Evolutionary conservation across 2,797 vertebrate species (phyloP).

Genomic region (Notoglanidium macrostoma): DNA sequence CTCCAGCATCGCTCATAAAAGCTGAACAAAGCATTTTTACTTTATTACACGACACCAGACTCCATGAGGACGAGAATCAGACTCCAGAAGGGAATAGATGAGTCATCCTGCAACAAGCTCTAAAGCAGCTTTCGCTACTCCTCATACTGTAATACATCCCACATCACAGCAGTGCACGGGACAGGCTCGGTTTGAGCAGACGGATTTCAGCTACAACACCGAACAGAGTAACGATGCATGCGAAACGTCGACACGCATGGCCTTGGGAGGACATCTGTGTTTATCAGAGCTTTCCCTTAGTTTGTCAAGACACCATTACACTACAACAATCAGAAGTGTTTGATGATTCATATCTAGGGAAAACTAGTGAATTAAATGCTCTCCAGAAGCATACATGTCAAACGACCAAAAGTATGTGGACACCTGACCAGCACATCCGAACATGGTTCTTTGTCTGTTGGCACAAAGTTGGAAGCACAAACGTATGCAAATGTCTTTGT

Average conservation of each 20-base stretch:
- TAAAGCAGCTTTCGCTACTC: slow-evolving; percentile 20
- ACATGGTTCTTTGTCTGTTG: not conserved
- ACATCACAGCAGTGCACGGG: not conserved
- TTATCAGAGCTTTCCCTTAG: not conserved
- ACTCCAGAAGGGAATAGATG: slow-evolving; percentile 44
- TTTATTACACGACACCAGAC: slow-evolving; percentile 43
- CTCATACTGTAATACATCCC: not conserved
- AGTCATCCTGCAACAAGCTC: slow-evolving; percentile 35
- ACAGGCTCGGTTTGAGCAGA: not conserved
- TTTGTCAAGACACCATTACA: not conserved
- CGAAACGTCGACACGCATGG: not conserved
- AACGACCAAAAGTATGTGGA: not conserved
- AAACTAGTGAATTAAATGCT: not conserved
- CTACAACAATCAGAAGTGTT: not conserved
- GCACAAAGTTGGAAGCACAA: not conserved
- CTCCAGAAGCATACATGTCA: too few species aligned
- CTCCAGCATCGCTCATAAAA: slow-evolving; percentile 23
- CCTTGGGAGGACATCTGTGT: not conserved
- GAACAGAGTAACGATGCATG: not conserved
- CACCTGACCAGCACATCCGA: not conserved
- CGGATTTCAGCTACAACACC: not conserved
- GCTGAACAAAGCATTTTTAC: slow-evolving; percentile 24
- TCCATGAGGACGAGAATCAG: slow-evolving; percentile 29
- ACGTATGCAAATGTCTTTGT: too few species aligned
- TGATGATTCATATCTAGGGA: not conserved